Conservation (phyloP, 92 coral and sea anemone species). For the Zoanthus gigantus region DNA sequence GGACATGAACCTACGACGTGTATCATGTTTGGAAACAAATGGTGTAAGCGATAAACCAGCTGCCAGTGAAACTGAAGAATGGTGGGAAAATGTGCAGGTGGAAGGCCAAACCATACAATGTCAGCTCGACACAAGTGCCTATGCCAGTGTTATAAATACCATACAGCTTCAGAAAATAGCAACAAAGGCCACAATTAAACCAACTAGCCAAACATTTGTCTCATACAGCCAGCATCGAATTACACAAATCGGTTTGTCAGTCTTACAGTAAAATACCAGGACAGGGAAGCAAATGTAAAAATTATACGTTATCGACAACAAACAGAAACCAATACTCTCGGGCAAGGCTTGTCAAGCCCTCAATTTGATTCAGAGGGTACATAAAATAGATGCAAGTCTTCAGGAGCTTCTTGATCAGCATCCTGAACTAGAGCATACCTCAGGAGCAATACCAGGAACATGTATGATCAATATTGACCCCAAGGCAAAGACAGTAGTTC, state of each 20-base stretch:
- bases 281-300: conserved; percentile 19
- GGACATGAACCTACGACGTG: conserved; percentile 24
- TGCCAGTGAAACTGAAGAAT: conserved; percentile 30
- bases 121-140: conserved; percentile 60
- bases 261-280: conserved; percentile 50
- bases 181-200: conserved; percentile 59
- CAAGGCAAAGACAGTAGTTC: conserved; percentile 58
- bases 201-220: conserved; percentile 65
- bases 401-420: conserved; percentile 63
- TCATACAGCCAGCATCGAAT: conserved; percentile 65
- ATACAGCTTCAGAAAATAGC: conserved; percentile 60
- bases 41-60: conserved; percentile 5
- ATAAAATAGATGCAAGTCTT: neutral
- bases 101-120: conserved; percentile 49
- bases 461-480: conserved; percentile 50
- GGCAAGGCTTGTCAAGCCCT: conserved; percentile 70
- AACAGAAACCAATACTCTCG: conserved; percentile 60
- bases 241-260: conserved; percentile 50
- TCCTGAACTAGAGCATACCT: conserved; percentile 51
- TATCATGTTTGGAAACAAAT: conserved; percentile 11
- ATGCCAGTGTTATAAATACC: conserved; percentile 59
- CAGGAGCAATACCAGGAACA: conserved; percentile 70
- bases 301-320: conserved; percentile 62
- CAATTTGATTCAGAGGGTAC: conserved; percentile 55
- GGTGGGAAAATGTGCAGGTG: conserved; percentile 60